phyloP scores from a whole-genome alignment of 2,888 invertebrate species.

The Nasonovia ribisnigri region DNA sequence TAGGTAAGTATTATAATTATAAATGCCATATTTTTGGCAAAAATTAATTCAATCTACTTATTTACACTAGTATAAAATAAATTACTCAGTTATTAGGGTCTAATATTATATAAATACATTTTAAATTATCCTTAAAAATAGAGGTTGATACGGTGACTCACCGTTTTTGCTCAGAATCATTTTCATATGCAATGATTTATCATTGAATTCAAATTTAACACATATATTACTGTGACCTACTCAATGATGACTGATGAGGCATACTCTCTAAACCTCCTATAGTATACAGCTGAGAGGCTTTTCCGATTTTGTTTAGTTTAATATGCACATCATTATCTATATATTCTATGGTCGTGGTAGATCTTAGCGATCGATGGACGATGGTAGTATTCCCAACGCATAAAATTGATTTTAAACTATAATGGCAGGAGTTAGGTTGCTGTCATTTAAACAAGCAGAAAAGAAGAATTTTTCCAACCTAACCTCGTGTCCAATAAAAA shows the following conservation, averaged over 20 bases:
- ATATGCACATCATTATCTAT: background rate
- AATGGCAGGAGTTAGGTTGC: background rate
- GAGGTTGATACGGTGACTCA: background rate
- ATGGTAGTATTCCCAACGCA: background rate
- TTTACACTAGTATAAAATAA: background rate
- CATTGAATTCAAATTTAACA: background rate
- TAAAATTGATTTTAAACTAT: background rate
- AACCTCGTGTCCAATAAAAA: background rate
- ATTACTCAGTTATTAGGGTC: background rate
- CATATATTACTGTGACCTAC: background rate
- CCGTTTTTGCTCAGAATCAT: background rate
- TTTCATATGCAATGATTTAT: background rate
- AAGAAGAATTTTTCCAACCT: background rate
- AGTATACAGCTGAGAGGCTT: background rate
- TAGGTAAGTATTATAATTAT: too few species aligned
- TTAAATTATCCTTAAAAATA: background rate
- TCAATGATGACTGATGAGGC: background rate
- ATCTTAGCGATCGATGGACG: too few species aligned
- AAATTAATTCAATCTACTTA: background rate
- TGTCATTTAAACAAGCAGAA: background rate
- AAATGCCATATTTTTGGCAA: background rate
- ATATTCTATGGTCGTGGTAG: background rate
- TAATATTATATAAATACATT: background rate
- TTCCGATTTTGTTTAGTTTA: background rate
- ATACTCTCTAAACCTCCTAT: background rate